Evolutionary conservation across 2,888 invertebrate genomes (phyloP), one percentile per base, ranked within the genome.

Genomic region (Patella pellucida): DNA sequence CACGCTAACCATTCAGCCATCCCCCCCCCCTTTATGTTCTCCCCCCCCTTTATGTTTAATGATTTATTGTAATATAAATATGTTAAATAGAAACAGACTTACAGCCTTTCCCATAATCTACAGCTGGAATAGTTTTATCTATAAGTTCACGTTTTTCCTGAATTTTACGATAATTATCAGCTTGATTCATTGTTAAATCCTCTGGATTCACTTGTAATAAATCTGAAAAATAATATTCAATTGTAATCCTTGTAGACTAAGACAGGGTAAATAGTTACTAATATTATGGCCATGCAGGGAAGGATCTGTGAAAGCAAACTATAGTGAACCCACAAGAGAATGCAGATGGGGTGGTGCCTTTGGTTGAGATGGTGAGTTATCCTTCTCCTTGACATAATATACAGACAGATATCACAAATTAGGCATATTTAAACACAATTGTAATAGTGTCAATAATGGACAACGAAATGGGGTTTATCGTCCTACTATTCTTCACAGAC

Each of bases 81-180:
- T 41, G 9, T 41, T 7, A 41, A 68, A 73, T n/a, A 4, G 54
- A 69, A 52, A 27, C 51, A 31, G 23, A 87, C 90, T 88, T 85
- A 90, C 90, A 90, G 81, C 91, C 91, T 84, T 91, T 91, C 15
- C 91, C 91, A 78, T 89, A 88, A 76, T 89, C 90, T 19, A 89
- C 79, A 19, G 84, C 81, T 15, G 91, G 90, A n/a, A 91, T 86
- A 52, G 90, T 88, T 70, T 89, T 77, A 77, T 91, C 90, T 14
- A 91, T 86, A 15, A 91, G 81, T 77, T 90, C 88, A 51, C 90
- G 78, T 70, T 87, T 83, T 78, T 91, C 90, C 78, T 90, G 88
- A 16, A 85, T 86, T 70, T 81, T 77, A 4, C 89, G 81, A 76
- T 83, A 89, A 73, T 83, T 85, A 74, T 91, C 90, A 3, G 87